Percentiles rank a stretch among this genome's conserved stretches.
These are phyloP conservation scores for Limnephilus marmoratus DNA, from an alignment of 2,888 invertebrate genomes.

Conservation along the genomic window DNA sequence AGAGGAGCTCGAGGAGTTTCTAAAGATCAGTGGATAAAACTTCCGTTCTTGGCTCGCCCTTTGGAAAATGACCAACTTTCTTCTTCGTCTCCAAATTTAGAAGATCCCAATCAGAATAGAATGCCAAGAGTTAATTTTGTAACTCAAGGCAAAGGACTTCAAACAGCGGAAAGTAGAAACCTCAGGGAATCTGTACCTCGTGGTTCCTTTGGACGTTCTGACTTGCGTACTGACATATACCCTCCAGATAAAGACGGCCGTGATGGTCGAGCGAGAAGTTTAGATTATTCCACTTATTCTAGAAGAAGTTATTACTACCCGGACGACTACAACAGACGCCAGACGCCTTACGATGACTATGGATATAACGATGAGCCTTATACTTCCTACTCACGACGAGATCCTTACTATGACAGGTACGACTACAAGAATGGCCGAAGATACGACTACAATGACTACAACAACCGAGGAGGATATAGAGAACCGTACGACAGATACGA, in stretches of 20 bases:
- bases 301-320: constrained; percentile 76
- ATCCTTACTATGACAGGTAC: constrained; percentile 73
- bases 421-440: constrained; percentile 67
- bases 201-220: constrained; percentile 70
- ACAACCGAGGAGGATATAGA: constrained; percentile 68
- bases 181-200: constrained; percentile 75
- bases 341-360: constrained; percentile 71
- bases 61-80: constrained; percentile 74
- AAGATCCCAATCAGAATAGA: constrained; percentile 75
- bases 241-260: constrained; percentile 72
- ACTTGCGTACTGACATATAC: constrained; percentile 75
- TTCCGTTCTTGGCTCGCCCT: constrained; percentile 74
- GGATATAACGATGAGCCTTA: constrained; percentile 73
- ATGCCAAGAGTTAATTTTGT: constrained; percentile 83
- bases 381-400: constrained; percentile 71
- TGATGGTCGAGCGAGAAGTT: constrained; percentile 69
- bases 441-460: constrained; percentile 59
- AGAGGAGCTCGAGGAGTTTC: constrained; percentile 78
- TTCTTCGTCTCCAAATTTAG: constrained; percentile 77
- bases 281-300: constrained; percentile 75
- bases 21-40: constrained; percentile 80
- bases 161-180: constrained; percentile 75
- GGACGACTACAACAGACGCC: constrained; percentile 72
- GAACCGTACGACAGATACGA: constrained; percentile 71
- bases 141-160: constrained; percentile 78